Evolutionary conservation across 2,113 vertebrate species (phyloP).

Genomic region (Seriola dumerili): DNA sequence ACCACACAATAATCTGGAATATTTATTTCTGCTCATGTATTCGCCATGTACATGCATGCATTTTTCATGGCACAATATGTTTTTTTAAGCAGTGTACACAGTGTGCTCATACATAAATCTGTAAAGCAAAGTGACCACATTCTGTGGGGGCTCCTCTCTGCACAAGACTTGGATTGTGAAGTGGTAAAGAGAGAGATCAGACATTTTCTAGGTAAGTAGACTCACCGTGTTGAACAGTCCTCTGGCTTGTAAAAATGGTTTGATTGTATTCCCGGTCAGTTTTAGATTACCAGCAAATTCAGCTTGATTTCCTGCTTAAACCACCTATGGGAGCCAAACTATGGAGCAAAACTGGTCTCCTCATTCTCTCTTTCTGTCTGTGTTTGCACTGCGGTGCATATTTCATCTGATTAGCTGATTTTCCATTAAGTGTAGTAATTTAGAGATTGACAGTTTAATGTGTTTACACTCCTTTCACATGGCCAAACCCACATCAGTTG

Average conservation of each 20-base stretch:
- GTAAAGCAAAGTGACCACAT: constrained; percentile 39
- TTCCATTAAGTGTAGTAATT: constrained; percentile 41
- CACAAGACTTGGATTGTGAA: neutral
- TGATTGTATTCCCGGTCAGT: neutral
- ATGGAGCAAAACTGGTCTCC: neutral
- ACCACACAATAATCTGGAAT: neutral
- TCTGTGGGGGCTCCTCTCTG: neutral
- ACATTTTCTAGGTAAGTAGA: neutral
- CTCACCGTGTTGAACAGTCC: neutral
- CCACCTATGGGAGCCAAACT: neutral
- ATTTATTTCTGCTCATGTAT: constrained; percentile 12
- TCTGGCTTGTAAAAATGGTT: neutral
- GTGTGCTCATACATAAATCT: constrained; percentile 56
- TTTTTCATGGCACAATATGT: constrained; percentile 28
- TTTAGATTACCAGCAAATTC: neutral
- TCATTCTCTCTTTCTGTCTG: neutral
- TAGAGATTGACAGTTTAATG: constrained; percentile 55
- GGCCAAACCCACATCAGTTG: constrained; percentile 41
- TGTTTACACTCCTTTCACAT: constrained; percentile 47
- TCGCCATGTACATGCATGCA: neutral
- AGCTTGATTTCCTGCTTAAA: neutral
- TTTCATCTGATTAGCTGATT: constrained; percentile 48
- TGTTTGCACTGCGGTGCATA: constrained; percentile 12
- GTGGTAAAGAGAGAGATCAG: constrained; percentile 10
- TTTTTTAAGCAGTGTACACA: constrained; percentile 17